Evolutionary conservation across 2,797 vertebrate species (phyloP).

Genomic region (Valencia hispanica): DNA sequence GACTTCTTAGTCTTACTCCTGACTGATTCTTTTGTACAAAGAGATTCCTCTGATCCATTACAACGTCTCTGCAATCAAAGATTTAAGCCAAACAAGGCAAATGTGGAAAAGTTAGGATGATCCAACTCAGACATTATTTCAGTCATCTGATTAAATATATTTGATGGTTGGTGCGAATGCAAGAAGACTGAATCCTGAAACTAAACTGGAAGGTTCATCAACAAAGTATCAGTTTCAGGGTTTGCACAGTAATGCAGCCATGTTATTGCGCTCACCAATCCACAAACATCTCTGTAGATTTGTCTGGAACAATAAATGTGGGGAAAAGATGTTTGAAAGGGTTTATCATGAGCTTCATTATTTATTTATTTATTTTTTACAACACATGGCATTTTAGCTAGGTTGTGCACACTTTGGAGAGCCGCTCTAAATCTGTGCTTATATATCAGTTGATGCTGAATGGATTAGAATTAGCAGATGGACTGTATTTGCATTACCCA

Average conservation of each 20-base stretch:
- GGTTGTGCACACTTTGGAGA: background rate
- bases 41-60: background rate
- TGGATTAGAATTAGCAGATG: constrained; percentile 80
- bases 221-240: background rate
- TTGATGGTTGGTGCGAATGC: background rate
- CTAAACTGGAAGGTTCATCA: background rate
- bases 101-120: background rate
- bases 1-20: background rate
- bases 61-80: background rate
- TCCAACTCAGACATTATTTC: background rate
- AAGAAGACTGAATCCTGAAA: background rate
- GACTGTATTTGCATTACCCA: constrained; percentile 74
- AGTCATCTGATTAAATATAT: background rate
- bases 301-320: background rate
- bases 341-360: background rate
- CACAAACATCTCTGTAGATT: background rate
- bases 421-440: constrained; percentile 32
- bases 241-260: background rate
- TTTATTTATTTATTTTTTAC: background rate
- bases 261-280: background rate
- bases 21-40: background rate
- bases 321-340: background rate
- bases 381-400: background rate
- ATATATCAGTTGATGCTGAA: constrained; percentile 36
- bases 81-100: background rate